Conservation (phyloP, 2,797 vertebrate species). For the Chloroceryle amazona region DNA sequence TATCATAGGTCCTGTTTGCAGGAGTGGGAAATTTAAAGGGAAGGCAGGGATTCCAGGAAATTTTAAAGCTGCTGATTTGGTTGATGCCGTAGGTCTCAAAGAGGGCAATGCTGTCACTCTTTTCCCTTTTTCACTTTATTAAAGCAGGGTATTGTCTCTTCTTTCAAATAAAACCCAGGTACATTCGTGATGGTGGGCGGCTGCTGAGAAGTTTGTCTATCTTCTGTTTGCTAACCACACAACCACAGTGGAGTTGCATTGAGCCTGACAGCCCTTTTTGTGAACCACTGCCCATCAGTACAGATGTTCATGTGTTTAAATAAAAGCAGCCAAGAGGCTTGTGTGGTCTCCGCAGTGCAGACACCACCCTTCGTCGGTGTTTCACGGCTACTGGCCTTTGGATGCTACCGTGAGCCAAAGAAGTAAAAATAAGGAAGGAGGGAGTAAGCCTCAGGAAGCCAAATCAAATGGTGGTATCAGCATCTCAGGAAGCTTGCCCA, state of each 20-base stretch:
- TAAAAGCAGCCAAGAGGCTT: slow-evolving; percentile 15
- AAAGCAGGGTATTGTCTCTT: neutral
- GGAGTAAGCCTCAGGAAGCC: slow-evolving; percentile 53
- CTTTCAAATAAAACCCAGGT: neutral
- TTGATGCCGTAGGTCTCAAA: neutral
- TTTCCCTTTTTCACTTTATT: neutral
- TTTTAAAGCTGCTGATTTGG: neutral
- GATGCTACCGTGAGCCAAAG: slow-evolving; percentile 2
- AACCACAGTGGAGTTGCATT: neutral
- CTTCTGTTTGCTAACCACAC: neutral
- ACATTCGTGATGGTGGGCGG: neutral
- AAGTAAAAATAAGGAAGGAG: slow-evolving; percentile 60
- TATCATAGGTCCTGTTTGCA: neutral
- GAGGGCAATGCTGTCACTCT: neutral
- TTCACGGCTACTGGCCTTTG: neutral
- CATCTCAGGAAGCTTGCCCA: slow-evolving; percentile 70
- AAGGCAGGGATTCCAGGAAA: neutral
- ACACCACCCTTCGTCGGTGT: neutral
- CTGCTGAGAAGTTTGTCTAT: neutral
- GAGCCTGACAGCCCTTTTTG: neutral
- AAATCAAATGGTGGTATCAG: slow-evolving; percentile 53
- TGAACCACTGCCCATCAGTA: neutral
- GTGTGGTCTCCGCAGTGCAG: neutral
- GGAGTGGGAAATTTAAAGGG: neutral
- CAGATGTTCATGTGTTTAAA: slow-evolving; percentile 13